A percentile compares a stretch with the other conserved stretches of the same genome.
These are phyloP conservation scores for Leontocebus nigricollis DNA, from an alignment of 2,797 vertebrate genomes.

Conservation along the genomic window DNA sequence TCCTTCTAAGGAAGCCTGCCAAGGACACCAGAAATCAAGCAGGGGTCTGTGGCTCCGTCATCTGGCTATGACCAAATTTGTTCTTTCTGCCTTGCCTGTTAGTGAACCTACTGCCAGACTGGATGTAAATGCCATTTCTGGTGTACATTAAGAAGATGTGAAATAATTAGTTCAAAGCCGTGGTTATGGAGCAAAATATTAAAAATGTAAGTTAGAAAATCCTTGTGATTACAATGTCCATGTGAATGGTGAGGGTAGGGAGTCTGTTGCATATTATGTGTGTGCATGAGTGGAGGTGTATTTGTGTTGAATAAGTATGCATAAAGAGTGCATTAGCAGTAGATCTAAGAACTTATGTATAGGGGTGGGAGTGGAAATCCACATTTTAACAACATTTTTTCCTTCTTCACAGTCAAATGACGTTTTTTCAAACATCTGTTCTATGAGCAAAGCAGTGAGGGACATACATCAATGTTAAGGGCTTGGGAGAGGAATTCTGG, in stretches of 20 bases:
- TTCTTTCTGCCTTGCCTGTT: not conserved
- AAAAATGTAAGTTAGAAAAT: not conserved
- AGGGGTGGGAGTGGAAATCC: not conserved
- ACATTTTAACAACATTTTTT: not conserved
- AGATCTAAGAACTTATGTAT: not conserved
- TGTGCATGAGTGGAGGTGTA: fast-evolving
- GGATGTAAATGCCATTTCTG: not conserved
- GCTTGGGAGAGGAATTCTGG: slow-evolving; percentile 35
- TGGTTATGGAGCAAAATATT: not conserved
- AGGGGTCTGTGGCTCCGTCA: not conserved
- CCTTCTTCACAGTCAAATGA: slow-evolving; percentile 28
- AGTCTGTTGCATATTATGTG: fast-evolving
- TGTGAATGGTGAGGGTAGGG: not conserved
- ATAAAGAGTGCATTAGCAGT: not conserved
- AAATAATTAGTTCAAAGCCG: not conserved
- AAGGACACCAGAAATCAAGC: not conserved
- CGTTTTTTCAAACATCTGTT: slow-evolving; percentile 50
- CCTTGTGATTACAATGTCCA: not conserved
- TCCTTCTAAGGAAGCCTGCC: not conserved
- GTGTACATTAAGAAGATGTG: not conserved
- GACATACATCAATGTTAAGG: not conserved
- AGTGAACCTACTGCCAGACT: not conserved
- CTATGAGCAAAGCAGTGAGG: not conserved
- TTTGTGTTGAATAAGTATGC: not conserved
- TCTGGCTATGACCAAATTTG: not conserved